Evolutionary conservation across 2,888 invertebrate species (phyloP), one percentile per base, ranked within the genome.

Genomic region (Microplitis deprimator): DNA sequence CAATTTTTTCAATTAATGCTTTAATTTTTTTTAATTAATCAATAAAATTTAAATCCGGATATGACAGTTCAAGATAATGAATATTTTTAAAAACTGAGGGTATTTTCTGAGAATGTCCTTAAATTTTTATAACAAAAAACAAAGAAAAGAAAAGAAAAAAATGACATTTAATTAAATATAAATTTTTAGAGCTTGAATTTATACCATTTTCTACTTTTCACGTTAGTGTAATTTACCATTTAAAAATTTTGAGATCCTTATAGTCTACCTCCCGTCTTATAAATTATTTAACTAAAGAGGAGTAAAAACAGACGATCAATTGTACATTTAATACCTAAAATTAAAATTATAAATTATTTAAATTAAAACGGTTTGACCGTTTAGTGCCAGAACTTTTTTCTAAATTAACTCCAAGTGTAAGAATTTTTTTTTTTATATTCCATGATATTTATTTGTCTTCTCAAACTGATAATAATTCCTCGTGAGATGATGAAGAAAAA

Each of bases 201-300:
- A 17, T 60, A 67, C 50, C 69, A 67, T 77, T 71, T 67, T 38
- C 29, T 17, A 64, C 60, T n/a, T 59, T 29, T 40, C 39, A 20
- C 20, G 6, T 72, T 38, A 50, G 61, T 10, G 6, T 13, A 40
- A 39, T 75, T 60, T 40, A 13, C 3, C 8, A 69, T 16, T 40
- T 6, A 20, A 64, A 70, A 39, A 41, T 39, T 7, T 50, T 67
- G 64, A 50, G 5, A 69, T 60, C 64, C 38, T 67, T 68, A 68
- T 62, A 62, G 68, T 73, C 76, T 68, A 77, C 65, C 64, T 70
- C 72, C 72, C 67, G 69, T 70, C 50, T 59, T 64, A 41, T 17
- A 41, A 73, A n/a, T 75, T 69, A 72, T 8, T 60, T 39, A 16
- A 29, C n/a, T 8, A 50, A 13, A 50, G 50, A 13, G 13, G 13